phyloP scores from a whole-genome alignment of 1,140 invertebrate species.

The Anadara kagoshimensis region DNA sequence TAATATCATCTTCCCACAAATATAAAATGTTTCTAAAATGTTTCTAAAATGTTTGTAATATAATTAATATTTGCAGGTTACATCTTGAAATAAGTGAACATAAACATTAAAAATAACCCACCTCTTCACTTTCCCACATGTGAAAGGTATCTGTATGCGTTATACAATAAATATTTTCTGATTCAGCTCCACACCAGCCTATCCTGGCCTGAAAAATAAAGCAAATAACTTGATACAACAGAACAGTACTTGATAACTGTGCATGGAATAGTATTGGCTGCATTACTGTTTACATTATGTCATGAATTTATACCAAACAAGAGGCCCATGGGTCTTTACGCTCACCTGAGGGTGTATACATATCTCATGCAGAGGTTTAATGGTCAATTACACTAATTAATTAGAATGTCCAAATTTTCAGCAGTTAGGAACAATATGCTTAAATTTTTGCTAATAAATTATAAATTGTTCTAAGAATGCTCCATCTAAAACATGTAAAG shows the following conservation, averaged over 20 bases:
- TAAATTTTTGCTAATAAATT: too few relatives aligned
- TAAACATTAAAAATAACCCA: conserved; percentile 25
- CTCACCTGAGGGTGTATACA: too few relatives aligned
- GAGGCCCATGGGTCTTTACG: too few relatives aligned
- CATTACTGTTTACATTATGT: background rate
- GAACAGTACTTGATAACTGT: background rate
- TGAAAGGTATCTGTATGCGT: conserved; percentile 62
- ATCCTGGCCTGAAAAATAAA: conserved; percentile 47
- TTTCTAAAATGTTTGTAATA: background rate
- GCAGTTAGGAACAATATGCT: too few relatives aligned
- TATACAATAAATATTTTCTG: conserved; percentile 58
- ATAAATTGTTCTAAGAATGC: too few relatives aligned
- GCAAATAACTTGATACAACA: background rate
- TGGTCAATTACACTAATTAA: too few relatives aligned
- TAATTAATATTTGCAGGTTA: background rate
- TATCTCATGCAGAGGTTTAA: too few relatives aligned
- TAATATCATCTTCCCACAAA: background rate
- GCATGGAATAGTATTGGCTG: too few relatives aligned
- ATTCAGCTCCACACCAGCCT: conserved; percentile 61
- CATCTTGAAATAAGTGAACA: background rate
- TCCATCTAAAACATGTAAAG: too few relatives aligned
- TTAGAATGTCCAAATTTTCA: too few relatives aligned
- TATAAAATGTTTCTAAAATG: too few relatives aligned
- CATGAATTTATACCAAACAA: too few relatives aligned
- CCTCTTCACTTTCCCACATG: conserved; percentile 62